phyloP scores from a whole-genome alignment of 2,797 vertebrate species.

The Chromobotia macracanthus region DNA sequence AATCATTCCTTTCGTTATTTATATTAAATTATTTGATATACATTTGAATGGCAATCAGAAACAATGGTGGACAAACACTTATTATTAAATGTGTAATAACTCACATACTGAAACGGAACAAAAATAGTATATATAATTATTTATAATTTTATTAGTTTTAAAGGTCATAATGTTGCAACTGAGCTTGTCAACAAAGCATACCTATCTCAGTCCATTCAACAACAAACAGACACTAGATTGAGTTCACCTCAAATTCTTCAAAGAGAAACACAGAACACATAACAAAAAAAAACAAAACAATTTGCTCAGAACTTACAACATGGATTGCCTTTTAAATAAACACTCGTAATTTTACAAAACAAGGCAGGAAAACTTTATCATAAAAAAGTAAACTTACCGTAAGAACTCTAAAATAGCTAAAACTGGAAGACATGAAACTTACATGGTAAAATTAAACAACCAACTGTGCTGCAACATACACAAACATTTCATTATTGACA shows the following conservation, averaged over 20 bases:
- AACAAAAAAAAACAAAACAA: constrained; percentile 1
- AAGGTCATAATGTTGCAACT: neutral
- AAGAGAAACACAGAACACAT: constrained; percentile 15
- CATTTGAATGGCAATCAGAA: neutral
- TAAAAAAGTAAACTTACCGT: neutral
- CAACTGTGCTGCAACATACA: constrained; percentile 14
- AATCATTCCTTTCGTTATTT: too few relatives aligned
- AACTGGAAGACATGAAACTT: constrained; percentile 3
- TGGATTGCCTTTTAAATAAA: neutral
- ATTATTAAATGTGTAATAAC: neutral
- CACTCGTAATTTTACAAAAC: neutral
- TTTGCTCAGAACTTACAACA: constrained; percentile 11
- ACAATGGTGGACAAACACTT: neutral
- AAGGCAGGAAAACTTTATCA: neutral
- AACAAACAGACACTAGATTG: neutral
- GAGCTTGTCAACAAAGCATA: neutral
- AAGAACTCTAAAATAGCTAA: too few relatives aligned
- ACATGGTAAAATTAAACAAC: neutral
- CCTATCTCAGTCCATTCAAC: neutral
- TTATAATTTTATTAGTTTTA: neutral
- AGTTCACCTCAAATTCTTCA: neutral
- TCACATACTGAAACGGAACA: neutral
- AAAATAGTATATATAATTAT: neutral
- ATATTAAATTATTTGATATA: neutral
- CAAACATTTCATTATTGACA: constrained; percentile 26